Evolutionary conservation across 2,113 vertebrate genomes (phyloP).

Genomic region (Mesitornis unicolor): DNA sequence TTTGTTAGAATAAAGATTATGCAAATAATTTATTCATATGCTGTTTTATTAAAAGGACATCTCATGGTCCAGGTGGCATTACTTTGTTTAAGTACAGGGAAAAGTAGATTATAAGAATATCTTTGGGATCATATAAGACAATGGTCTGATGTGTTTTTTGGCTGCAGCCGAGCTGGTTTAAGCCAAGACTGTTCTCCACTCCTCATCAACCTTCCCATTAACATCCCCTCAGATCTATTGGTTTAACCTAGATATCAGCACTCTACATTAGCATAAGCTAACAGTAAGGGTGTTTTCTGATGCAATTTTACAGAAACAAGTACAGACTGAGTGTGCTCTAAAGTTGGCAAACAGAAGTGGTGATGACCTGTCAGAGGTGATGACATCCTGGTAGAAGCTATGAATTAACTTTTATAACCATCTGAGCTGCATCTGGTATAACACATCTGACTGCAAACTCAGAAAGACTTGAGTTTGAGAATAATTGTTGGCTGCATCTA

Average conservation of each 20-base stretch:
- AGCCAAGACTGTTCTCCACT: background rate
- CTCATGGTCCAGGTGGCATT: background rate
- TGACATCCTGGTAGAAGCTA: background rate
- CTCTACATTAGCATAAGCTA: rapidly evolving
- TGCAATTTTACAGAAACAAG: background rate
- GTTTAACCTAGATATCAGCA: background rate
- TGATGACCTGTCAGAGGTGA: background rate
- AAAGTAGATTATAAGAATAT: background rate
- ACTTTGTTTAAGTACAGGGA: background rate
- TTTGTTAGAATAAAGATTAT: background rate
- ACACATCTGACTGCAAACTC: background rate
- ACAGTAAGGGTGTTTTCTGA: background rate
- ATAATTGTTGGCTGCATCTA: background rate
- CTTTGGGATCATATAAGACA: background rate
- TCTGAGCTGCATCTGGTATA: background rate
- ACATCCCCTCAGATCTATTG: background rate
- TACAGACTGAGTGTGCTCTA: background rate
- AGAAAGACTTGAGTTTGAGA: background rate
- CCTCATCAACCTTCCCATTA: background rate
- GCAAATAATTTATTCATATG: background rate
- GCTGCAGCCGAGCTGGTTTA: background rate
- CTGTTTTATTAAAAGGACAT: background rate
- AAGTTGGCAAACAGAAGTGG: background rate
- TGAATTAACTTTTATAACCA: background rate
- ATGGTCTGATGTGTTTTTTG: background rate